These are phyloP conservation scores for Spodoptera littoralis DNA, from an alignment of 2,888 invertebrate species.

Conservation along the genomic window DNA sequence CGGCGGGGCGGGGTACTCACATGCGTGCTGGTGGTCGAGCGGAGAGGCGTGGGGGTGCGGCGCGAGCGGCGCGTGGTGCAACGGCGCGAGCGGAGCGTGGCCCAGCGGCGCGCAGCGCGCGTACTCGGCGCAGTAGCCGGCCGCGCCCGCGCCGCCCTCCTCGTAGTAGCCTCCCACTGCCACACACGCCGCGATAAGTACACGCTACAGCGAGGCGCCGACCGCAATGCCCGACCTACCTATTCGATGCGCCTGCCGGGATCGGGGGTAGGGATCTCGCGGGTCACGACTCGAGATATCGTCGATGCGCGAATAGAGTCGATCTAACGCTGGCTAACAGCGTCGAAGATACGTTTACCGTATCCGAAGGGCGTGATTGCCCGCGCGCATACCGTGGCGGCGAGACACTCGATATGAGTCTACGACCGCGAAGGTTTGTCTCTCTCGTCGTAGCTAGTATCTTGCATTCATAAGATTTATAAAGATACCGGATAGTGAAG, in stretches of 20 bases:
- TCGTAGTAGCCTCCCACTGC: conserved; percentile 88
- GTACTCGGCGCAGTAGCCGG: conserved; percentile 81
- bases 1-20: conserved; percentile 71
- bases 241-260: conserved; percentile 59
- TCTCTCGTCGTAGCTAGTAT: conserved; percentile 38
- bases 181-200: conserved; percentile 82
- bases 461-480: conserved; percentile 53
- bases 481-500: conserved; percentile 70
- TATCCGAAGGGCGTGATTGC: conserved; percentile 17
- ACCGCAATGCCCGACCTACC: conserved; percentile 73
- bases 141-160: conserved; percentile 78
- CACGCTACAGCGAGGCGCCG: conserved; percentile 52
- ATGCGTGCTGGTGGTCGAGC: conserved; percentile 77
- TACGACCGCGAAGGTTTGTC: conserved; percentile 32
- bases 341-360: conserved; percentile 21
- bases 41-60: conserved; percentile 51
- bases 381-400: conserved; percentile 27
- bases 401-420: conserved; percentile 39
- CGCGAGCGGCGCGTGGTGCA: conserved; percentile 57
- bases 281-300: conserved; percentile 16
- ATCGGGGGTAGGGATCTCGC: conserved; percentile 39
- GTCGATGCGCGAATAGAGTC: conserved; percentile 33
- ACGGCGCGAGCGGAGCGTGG: conserved; percentile 66
- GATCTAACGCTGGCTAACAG: conserved; percentile 35
- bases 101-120: conserved; percentile 74